Conservation (phyloP, 2,888 invertebrate genomes). For the Sphecodes monilicornis region DNA sequence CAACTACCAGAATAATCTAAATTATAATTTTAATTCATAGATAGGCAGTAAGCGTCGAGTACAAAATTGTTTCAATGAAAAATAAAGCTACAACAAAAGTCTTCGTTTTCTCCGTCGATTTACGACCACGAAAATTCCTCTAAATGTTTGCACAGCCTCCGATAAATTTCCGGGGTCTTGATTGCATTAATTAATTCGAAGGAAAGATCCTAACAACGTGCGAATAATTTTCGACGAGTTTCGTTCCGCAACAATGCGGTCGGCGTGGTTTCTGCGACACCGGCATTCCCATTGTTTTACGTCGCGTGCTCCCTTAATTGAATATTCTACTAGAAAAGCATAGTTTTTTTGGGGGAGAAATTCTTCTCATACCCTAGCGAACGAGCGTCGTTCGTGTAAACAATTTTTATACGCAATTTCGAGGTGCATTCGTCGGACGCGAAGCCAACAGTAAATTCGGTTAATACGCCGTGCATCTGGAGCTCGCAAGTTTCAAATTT, state of each 20-base stretch:
- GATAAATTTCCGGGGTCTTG: background rate
- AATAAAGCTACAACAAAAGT: background rate
- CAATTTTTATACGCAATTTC: slow-evolving; percentile 38
- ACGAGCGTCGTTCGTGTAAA: slow-evolving; percentile 6
- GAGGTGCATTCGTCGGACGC: slow-evolving; percentile 2
- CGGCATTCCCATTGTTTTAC: slow-evolving; percentile 26
- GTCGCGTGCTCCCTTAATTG: slow-evolving; percentile 22
- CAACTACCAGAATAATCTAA: too few species aligned
- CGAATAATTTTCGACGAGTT: slow-evolving; percentile 29
- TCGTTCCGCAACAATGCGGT: slow-evolving; percentile 11
- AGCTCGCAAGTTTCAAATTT: slow-evolving; percentile 30
- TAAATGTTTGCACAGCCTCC: background rate
- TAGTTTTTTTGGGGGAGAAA: background rate
- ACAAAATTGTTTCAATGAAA: background rate
- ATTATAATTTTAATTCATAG: too few species aligned
- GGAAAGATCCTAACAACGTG: slow-evolving; percentile 6
- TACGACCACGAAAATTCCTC: background rate
- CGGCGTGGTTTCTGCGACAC: slow-evolving; percentile 19
- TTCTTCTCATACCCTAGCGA: background rate
- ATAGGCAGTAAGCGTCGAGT: background rate
- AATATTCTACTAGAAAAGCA: slow-evolving; percentile 26
- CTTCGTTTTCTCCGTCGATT: background rate
- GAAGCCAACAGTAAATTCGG: slow-evolving; percentile 19
- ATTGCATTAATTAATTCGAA: slow-evolving; percentile 38
- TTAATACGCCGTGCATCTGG: slow-evolving; percentile 22